Conservation (phyloP, 1,140 invertebrate genomes). For the Platyura marginata region DNA sequence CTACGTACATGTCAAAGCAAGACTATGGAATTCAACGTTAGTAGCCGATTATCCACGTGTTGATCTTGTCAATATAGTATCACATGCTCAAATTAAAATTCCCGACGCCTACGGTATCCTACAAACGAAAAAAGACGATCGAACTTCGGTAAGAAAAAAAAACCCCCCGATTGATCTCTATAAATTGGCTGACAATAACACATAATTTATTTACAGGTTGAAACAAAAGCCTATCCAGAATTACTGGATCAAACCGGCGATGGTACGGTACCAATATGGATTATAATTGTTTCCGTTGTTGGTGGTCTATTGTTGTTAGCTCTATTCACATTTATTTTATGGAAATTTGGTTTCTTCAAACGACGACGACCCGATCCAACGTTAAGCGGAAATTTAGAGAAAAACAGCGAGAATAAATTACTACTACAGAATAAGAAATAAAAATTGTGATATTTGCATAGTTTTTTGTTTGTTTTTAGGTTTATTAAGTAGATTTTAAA, state of each 20-base stretch:
- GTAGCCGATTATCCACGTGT: slow-evolving; percentile 72
- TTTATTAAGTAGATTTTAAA: too few relatives aligned
- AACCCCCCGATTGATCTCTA: too few relatives aligned
- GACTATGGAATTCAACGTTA: slow-evolving; percentile 81
- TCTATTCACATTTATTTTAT: slow-evolving; percentile 53
- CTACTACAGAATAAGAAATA: neutral
- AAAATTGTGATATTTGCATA: too few relatives aligned
- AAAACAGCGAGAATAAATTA: slow-evolving; percentile 38
- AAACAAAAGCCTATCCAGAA: slow-evolving; percentile 65
- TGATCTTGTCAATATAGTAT: slow-evolving; percentile 64
- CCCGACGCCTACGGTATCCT: slow-evolving; percentile 48
- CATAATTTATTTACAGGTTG: slow-evolving; percentile 44
- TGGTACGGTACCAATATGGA: slow-evolving; percentile 55
- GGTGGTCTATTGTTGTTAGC: slow-evolving; percentile 62
- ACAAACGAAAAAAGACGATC: slow-evolving; percentile 42
- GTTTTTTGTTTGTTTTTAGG: too few relatives aligned
- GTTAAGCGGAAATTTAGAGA: slow-evolving; percentile 61
- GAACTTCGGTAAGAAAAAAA: slow-evolving; percentile 37
- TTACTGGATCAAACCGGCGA: slow-evolving; percentile 44
- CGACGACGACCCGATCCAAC: slow-evolving; percentile 60
- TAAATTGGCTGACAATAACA: too few relatives aligned
- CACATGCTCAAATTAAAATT: slow-evolving; percentile 52
- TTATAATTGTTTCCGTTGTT: slow-evolving; percentile 61
- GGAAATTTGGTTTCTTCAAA: slow-evolving; percentile 83
- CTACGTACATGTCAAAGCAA: slow-evolving; percentile 57